Percentiles rank a stretch among this genome's conserved stretches.
These are phyloP conservation scores for Digitonthophagus gazella DNA, from an alignment of 2,888 invertebrate species.

Conservation along the genomic window DNA sequence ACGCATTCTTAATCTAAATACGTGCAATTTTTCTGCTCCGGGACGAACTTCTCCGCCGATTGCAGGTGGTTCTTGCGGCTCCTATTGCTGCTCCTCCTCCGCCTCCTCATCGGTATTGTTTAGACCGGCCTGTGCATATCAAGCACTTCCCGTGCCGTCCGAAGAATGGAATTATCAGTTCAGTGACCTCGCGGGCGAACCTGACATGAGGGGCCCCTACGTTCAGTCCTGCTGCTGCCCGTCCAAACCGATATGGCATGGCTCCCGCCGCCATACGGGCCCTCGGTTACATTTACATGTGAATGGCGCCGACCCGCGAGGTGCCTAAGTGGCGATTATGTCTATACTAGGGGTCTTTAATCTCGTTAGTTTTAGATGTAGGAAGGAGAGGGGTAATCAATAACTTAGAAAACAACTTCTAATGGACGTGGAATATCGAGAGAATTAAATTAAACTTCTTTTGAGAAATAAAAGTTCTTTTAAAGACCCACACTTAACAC, in stretches of 20 bases:
- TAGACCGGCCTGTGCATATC: constrained; percentile 33
- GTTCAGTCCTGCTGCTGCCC: neutral
- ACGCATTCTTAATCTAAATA: neutral
- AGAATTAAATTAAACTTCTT: too few relatives aligned
- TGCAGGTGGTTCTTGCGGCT: too few relatives aligned
- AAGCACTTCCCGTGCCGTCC: constrained; percentile 41
- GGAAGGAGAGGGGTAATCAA: neutral
- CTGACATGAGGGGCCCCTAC: neutral
- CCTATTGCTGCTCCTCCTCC: neutral
- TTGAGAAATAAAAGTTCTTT: too few relatives aligned
- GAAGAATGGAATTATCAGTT: constrained; percentile 46
- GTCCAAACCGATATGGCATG: constrained; percentile 34
- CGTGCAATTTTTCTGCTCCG: neutral
- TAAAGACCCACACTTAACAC: too few relatives aligned
- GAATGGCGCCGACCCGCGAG: constrained; percentile 4
- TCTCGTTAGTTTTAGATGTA: constrained; percentile 5
- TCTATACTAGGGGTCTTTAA: constrained; percentile 3
- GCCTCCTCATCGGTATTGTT: neutral
- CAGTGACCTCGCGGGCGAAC: constrained; percentile 36
- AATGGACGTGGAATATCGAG: too few relatives aligned
- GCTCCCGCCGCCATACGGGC: constrained; percentile 23
- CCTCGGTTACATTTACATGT: constrained; percentile 11
- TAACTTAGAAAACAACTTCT: neutral
- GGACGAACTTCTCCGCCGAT: too few relatives aligned
- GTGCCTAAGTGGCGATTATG: constrained; percentile 9